Base-by-base conservation (phyloP, 2,113 vertebrate genomes). In the Redunca redunca region DNA sequence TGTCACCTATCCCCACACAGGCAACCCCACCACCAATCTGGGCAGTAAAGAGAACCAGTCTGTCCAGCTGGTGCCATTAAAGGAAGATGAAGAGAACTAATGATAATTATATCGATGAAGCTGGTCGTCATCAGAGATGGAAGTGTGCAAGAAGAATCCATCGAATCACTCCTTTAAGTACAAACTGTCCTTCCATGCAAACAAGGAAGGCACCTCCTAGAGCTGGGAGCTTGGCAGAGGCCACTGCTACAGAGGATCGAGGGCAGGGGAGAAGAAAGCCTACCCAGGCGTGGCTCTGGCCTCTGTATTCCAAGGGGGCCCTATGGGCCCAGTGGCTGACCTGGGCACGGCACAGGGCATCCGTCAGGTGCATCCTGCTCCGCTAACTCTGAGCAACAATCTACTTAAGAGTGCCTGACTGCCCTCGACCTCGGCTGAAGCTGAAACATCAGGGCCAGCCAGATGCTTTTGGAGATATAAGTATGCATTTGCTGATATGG, bases 1-100 rank as follows among this genome's bases (percentile, higher is more conserved):
- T 99, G 99, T 99, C 99, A 99, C 99, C 99, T 99, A 99, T 99
- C 99, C 99, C 99, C 98, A 98, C 98, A 97, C 98, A 99, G 98
- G 98, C 98, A 99, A 99, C 98, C 97, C 98, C 98, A 98, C 98
- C 96, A 98, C 99, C 99, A 99, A 99, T 99, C 99, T 99, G 99
- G 99, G 98, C 98, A 98, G 98, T 98, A 98, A 90, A 98, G 99
- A 98, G 98, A 99, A 98, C 98, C 98, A 98, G 99, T 98, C 98
- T 98, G 98, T 99, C 99, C 99, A 99, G 99, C 99, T 99, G 99
- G 99, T 99, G 98, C 98, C 98, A 96, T 99, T 98, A 98, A 98
- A 98, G 98, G 98, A 98, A 99, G 99, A 99, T 98, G 98, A 99
- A 99, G 99, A 99, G 99, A 86, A 95, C 98, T 99, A 99, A 99